Evolutionary conservation across 23 tunicate species (phyloP).

Genomic region (Ascidia mentula): DNA sequence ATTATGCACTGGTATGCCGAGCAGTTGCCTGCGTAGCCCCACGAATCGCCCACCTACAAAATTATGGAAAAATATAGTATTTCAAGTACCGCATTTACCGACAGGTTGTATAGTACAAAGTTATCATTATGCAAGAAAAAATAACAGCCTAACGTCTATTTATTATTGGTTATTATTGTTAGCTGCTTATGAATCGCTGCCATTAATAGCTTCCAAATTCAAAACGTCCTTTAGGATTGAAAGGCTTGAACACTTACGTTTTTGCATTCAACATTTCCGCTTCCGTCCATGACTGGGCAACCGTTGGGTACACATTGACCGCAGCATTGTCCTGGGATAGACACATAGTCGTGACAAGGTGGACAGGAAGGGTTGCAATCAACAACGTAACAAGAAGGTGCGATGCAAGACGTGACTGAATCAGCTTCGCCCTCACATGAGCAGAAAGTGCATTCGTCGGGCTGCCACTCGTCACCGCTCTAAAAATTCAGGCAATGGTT

Average conservation of each 20-base stretch:
- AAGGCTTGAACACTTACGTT: too few relatives aligned
- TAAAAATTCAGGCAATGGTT: too few relatives aligned
- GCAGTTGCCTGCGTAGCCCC: conserved; percentile 55
- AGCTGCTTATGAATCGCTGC: too few relatives aligned
- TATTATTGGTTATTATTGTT: too few relatives aligned
- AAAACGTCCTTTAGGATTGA: too few relatives aligned
- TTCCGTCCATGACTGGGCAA: conserved; percentile 30
- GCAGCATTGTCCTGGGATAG: conserved; percentile 69
- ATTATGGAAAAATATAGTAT: background rate
- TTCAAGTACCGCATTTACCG: background rate
- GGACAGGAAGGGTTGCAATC: conserved; percentile 74
- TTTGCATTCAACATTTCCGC: conserved; percentile 34
- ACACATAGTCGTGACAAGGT: conserved; percentile 61
- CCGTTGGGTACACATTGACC: conserved; percentile 66
- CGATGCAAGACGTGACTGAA: conserved; percentile 27
- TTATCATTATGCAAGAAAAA: too few relatives aligned
- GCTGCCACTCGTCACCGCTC: conserved; percentile 64
- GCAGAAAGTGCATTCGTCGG: conserved; percentile 63
- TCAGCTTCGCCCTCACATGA: conserved; percentile 19
- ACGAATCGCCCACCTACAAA: conserved; percentile 52
- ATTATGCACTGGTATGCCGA: conserved; percentile 40
- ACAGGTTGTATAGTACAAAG: too few relatives aligned
- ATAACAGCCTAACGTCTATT: too few relatives aligned
- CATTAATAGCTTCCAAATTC: too few relatives aligned
- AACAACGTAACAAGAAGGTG: conserved; percentile 10